Base-by-base conservation (phyloP, 1,140 invertebrate species). In the Radopholus similis region DNA sequence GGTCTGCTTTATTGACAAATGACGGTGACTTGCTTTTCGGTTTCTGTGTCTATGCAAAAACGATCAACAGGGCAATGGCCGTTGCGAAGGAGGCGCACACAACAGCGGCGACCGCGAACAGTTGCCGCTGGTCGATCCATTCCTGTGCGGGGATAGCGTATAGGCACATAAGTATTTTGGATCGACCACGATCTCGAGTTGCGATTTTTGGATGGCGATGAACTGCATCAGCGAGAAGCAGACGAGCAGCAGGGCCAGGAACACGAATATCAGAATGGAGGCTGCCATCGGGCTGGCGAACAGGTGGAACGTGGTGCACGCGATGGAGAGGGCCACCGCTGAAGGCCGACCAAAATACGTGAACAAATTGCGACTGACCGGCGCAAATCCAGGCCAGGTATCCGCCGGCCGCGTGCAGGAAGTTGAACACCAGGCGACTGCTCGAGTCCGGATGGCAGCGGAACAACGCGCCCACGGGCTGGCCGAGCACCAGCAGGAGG, bases 381-480 rank as follows among this genome's bases (percentile, higher is more conserved):
- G 58, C 58, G 49, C n/a, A 51, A 28, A 62, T 2, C 58, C 58
- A 62, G 1, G 34, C 58, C 11, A 38, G n/a, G 18, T 11, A 62
- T 1, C 58, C 58, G 18, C 34, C 40, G 49, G 44, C 9, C 26
- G 23, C 49, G 28, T 62, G 58, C 18, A 62, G 21, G 28, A 62
- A 35, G 44, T 62, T 62, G 32, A 62, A 62, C 49, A 62, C 49
- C 49, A 51, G 18, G 13, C 58, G 58, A 15, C 34, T 28, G 58
- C 2, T 13, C 21, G 58, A 62, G 21, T 62, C 58, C 32, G 58
- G 38, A 62, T 62, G 58, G 18, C 58, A 62, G 9, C 58, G 42
- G 2, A 62, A 62, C 18, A 62, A 4, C 35, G 58, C 58, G 9
- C 34, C 34, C 23, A 62, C 32, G 3, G 49, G 49, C 23, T 62